These are phyloP conservation scores for Drosophila ogumai DNA, from an alignment of 1,140 invertebrate genomes.

Conservation along the genomic window DNA sequence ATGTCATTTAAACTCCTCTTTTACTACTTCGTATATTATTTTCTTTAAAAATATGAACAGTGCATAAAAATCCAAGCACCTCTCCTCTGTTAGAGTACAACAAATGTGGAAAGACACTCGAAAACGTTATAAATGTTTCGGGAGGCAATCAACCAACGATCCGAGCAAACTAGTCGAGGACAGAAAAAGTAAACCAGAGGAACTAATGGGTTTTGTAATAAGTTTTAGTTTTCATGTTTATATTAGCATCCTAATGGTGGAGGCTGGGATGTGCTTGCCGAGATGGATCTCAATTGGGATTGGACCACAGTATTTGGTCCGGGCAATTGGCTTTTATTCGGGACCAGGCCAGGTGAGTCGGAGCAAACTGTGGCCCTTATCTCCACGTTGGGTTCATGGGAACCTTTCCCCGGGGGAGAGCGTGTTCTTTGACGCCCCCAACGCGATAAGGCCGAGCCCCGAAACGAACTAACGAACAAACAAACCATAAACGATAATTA, in stretches of 20 bases:
- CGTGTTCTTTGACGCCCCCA: slow-evolving; percentile 65
- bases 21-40: too few relatives aligned
- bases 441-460: slow-evolving; percentile 63
- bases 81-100: not conserved
- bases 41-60: too few relatives aligned
- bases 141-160: slow-evolving; percentile 40
- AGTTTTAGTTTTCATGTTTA: slow-evolving; percentile 82
- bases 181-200: slow-evolving; percentile 45
- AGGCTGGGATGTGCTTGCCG: slow-evolving; percentile 41
- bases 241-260: slow-evolving; percentile 78
- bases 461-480: slow-evolving; percentile 55
- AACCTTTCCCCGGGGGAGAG: slow-evolving; percentile 41
- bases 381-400: slow-evolving; percentile 57
- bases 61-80: not conserved
- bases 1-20: too few relatives aligned
- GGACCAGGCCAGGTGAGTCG: slow-evolving; percentile 34
- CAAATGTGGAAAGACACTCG: slow-evolving; percentile 32
- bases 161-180: slow-evolving; percentile 17
- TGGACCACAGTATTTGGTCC: slow-evolving; percentile 60
- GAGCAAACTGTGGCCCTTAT: slow-evolving; percentile 46
- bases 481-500: slow-evolving; percentile 82
- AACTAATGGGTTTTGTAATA: slow-evolving; percentile 81
- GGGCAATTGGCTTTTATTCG: slow-evolving; percentile 59
- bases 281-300: slow-evolving; percentile 38
- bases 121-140: slow-evolving; percentile 31